Evolutionary conservation across 2,797 vertebrate species (phyloP).

Genomic region (Ambastaia sidthimunki): DNA sequence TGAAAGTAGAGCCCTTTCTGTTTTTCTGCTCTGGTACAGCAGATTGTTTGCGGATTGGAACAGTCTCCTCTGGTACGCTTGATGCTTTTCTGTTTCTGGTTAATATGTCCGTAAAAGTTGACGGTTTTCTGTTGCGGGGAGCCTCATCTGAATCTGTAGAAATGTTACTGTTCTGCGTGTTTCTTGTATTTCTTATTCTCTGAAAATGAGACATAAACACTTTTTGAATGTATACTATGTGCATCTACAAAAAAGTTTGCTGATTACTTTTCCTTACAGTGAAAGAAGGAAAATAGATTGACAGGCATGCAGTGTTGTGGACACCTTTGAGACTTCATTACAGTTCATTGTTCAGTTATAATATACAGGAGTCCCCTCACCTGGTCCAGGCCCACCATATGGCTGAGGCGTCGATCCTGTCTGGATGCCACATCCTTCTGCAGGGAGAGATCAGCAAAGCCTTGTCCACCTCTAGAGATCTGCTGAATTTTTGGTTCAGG

Average conservation of each 20-base stretch:
- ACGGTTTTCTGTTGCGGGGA: slow-evolving; percentile 63
- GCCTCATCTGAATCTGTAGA: slow-evolving; percentile 61
- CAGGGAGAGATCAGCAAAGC: slow-evolving; percentile 59
- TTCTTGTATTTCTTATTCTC: slow-evolving; percentile 70
- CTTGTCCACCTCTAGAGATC: slow-evolving; percentile 57
- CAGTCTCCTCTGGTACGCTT: slow-evolving; percentile 50
- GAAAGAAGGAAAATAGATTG: not conserved
- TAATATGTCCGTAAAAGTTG: slow-evolving; percentile 72
- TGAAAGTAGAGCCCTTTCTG: slow-evolving; percentile 71
- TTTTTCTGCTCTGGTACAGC: slow-evolving; percentile 62
- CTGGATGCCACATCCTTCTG: slow-evolving; percentile 69
- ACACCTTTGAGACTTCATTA: not conserved
- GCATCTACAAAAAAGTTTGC: not conserved
- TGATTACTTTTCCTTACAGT: not conserved
- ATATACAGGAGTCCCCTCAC: slow-evolving; percentile 55
- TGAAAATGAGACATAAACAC: slow-evolving; percentile 44
- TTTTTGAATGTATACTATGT: not conserved
- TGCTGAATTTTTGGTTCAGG: slow-evolving; percentile 84
- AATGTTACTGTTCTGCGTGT: slow-evolving; percentile 59
- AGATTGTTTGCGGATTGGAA: slow-evolving; percentile 64
- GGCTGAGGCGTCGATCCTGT: slow-evolving; percentile 75
- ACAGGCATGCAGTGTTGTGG: not conserved
- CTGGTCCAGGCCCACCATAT: slow-evolving; percentile 79
- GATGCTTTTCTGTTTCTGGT: slow-evolving; percentile 71
- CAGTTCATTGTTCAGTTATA: not conserved